These are phyloP conservation scores for Tragelaphus imberbis DNA, from an alignment of 2,113 vertebrate genomes.

Conservation along the genomic window DNA sequence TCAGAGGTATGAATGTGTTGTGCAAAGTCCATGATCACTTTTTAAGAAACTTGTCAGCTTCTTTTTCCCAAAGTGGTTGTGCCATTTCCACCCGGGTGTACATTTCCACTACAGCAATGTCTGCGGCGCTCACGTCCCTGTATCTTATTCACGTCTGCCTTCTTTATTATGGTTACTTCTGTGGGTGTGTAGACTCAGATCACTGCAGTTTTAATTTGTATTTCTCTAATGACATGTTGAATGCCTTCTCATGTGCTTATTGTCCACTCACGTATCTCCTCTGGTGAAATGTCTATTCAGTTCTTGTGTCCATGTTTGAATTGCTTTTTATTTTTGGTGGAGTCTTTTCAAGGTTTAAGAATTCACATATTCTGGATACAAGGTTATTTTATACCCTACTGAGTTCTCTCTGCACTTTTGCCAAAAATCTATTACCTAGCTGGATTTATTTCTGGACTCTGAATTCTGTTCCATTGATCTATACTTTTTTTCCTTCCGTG, in stretches of 20 bases:
- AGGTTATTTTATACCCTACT: not conserved
- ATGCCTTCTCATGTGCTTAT: not conserved
- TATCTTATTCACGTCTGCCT: not conserved
- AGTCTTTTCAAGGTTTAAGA: not conserved
- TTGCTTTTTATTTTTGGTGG: not conserved
- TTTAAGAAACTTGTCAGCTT: not conserved
- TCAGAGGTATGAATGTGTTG: accelerated
- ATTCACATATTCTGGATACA: not conserved
- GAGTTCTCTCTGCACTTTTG: not conserved
- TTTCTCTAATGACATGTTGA: not conserved
- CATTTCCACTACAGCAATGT: accelerated
- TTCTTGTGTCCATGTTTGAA: not conserved
- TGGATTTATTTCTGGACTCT: not conserved
- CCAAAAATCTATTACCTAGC: not conserved
- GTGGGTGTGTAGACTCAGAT: accelerated
- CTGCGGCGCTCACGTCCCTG: accelerated
- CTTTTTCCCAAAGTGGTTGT: not conserved
- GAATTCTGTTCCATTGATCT: too few relatives aligned
- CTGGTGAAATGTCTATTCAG: not conserved
- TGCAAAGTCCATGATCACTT: not conserved
- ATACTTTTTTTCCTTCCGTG: accelerated
- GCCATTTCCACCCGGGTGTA: not conserved
- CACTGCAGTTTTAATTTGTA: not conserved
- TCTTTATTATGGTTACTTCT: not conserved
- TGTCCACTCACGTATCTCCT: not conserved